A percentile compares a stretch with the other conserved stretches of the same genome.
Evolutionary conservation across 2,888 invertebrate species (phyloP).

Genomic region (Conchocele bisecta): DNA sequence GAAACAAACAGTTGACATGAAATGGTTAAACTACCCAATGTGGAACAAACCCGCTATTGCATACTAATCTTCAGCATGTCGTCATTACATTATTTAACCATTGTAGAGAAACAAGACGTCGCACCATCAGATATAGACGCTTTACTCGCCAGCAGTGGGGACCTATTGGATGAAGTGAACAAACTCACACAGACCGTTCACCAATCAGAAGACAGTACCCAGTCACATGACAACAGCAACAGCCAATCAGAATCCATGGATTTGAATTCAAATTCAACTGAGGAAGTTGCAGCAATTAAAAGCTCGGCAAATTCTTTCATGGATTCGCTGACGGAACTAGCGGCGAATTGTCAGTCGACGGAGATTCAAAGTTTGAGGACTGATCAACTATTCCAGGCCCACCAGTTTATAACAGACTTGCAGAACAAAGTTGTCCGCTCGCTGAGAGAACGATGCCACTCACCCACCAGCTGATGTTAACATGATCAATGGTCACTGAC

Average conservation of each 20-base stretch:
- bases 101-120: constrained; percentile 12
- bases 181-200: constrained; percentile 22
- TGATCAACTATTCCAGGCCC: constrained; percentile 23
- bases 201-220: constrained; percentile 15
- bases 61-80: no score
- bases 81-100: neutral
- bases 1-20: no score
- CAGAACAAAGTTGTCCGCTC: constrained; percentile 7
- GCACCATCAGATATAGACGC: constrained; percentile 34
- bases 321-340: neutral
- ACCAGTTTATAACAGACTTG: constrained; percentile 10
- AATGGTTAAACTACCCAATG: no score
- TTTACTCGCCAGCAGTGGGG: constrained; percentile 33
- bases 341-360: neutral
- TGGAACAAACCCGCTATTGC: no score
- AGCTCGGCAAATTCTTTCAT: neutral
- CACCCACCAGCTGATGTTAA: constrained; percentile 10
- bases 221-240: constrained; percentile 9
- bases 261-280: neutral
- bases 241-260: constrained; percentile 6
- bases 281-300: neutral
- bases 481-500: no score
- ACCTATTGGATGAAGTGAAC: constrained; percentile 42
- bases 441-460: constrained; percentile 9
- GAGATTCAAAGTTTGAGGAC: neutral